These are phyloP conservation scores for Spea bombifrons DNA, from an alignment of 2,113 vertebrate genomes.

Conservation along the genomic window DNA sequence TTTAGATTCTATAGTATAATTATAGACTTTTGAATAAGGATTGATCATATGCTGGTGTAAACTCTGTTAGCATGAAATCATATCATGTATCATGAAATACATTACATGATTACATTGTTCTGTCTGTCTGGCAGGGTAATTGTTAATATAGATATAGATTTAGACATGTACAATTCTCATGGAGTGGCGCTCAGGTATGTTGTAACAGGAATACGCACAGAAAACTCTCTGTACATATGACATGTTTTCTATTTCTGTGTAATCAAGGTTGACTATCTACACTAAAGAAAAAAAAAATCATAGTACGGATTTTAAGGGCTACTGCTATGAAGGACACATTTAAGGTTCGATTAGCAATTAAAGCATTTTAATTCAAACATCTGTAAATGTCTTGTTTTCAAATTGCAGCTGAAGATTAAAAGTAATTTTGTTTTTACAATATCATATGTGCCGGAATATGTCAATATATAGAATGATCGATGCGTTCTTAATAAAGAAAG, in stretches of 20 bases:
- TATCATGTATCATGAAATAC: constrained; percentile 19
- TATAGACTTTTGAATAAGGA: background rate
- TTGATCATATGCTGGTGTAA: background rate
- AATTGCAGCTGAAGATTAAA: background rate
- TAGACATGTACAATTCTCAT: constrained; percentile 2
- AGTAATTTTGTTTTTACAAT: background rate
- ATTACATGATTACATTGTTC: constrained; percentile 1
- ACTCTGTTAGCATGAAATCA: background rate
- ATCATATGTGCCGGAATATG: too few species aligned
- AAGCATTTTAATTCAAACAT: constrained; percentile 6
- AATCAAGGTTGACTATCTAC: constrained; percentile 13
- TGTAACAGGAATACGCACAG: constrained; percentile 1
- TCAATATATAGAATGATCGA: too few species aligned
- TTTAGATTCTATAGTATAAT: background rate
- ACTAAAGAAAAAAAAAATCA: background rate
- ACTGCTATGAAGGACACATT: constrained; percentile 19
- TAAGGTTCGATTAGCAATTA: constrained; percentile 3
- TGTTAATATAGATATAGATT: constrained; percentile 7
- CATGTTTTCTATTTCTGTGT: background rate
- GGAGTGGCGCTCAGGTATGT: constrained; percentile 40
- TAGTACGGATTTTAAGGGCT: constrained; percentile 25
- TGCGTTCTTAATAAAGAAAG: too few species aligned
- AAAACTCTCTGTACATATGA: background rate
- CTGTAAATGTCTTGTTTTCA: background rate
- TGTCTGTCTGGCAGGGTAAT: background rate